These are phyloP conservation scores for Symphodus melops DNA, from an alignment of 2,113 vertebrate genomes.

Conservation along the genomic window DNA sequence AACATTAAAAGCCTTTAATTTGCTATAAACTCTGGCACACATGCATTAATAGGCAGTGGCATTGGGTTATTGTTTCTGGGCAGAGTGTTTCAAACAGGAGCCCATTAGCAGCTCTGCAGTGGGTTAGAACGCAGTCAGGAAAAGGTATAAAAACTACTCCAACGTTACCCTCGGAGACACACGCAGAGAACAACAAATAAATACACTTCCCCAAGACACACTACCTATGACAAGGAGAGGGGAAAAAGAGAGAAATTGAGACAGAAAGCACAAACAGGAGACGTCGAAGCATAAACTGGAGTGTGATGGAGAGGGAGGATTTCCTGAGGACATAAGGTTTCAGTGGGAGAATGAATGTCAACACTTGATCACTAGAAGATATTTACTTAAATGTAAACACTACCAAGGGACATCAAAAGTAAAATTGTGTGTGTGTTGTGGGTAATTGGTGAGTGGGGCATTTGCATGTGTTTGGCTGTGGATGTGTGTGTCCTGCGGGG, in stretches of 20 bases:
- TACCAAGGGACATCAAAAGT: slow-evolving; percentile 71
- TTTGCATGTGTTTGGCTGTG: slow-evolving; percentile 30
- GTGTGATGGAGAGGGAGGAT: slow-evolving; percentile 51
- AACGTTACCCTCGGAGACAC: slow-evolving; percentile 66
- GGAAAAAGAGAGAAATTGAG: slow-evolving; percentile 1
- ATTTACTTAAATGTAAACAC: slow-evolving; percentile 77
- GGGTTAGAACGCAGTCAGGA: slow-evolving; percentile 63
- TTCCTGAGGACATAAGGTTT: slow-evolving; percentile 67
- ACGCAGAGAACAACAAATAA: slow-evolving; percentile 50
- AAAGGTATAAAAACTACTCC: slow-evolving; percentile 70
- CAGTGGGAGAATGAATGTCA: slow-evolving; percentile 71
- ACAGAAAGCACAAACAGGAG: slow-evolving; percentile 9
- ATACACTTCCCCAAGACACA: slow-evolving; percentile 32
- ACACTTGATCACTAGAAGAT: slow-evolving; percentile 71
- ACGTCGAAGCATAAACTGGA: slow-evolving; percentile 25
- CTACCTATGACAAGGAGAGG: background rate
- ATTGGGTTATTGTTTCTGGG: slow-evolving; percentile 80
- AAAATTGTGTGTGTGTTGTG: slow-evolving; percentile 47
- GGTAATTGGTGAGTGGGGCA: slow-evolving; percentile 56
- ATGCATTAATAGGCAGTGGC: slow-evolving; percentile 76
- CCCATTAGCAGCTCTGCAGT: slow-evolving; percentile 71
- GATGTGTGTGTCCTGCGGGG: slow-evolving; percentile 69
- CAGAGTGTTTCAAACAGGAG: slow-evolving; percentile 76
- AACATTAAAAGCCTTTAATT: slow-evolving; percentile 86
- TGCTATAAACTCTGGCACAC: slow-evolving; percentile 82